Conservation (phyloP, 2,888 invertebrate species). For the Hoplodrina blanda region DNA sequence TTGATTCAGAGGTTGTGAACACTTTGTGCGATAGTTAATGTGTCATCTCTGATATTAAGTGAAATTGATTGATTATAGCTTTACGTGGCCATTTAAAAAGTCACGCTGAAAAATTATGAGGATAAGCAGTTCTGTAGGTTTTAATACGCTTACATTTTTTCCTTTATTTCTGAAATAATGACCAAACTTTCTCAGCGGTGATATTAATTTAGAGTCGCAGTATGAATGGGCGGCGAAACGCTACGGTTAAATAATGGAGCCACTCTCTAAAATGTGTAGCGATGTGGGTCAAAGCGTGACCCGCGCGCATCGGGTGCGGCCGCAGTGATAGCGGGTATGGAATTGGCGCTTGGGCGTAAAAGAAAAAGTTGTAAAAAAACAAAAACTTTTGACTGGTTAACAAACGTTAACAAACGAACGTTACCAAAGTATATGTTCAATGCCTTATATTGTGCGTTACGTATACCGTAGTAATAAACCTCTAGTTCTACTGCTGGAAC, state of each 20-base stretch:
- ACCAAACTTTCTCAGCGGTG: not conserved
- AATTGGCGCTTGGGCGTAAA: no score
- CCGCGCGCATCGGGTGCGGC: constrained; percentile 16
- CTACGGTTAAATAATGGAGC: constrained; percentile 50
- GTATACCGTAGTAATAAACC: no score
- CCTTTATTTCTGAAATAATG: not conserved
- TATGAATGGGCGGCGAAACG: constrained; percentile 30
- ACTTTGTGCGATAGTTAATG: not conserved
- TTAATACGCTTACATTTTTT: no score
- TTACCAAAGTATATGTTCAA: no score
- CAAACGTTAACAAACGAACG: no score
- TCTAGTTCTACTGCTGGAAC: no score
- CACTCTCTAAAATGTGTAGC: constrained; percentile 50
- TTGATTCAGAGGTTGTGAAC: constrained; percentile 14
- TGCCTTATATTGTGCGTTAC: not conserved
- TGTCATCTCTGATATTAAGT: not conserved
- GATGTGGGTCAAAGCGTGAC: constrained; percentile 52
- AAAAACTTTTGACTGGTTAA: no score
- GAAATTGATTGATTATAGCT: not conserved
- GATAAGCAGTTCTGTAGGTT: no score
- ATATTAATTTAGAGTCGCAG: constrained; percentile 20
- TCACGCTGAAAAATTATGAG: not conserved
- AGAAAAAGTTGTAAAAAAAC: not conserved
- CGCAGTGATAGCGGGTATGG: constrained; percentile 6
- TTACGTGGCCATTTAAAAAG: constrained; percentile 2